Evolutionary conservation across 2,888 invertebrate genomes (phyloP).

Genomic region (Campopleginae sp.): DNA sequence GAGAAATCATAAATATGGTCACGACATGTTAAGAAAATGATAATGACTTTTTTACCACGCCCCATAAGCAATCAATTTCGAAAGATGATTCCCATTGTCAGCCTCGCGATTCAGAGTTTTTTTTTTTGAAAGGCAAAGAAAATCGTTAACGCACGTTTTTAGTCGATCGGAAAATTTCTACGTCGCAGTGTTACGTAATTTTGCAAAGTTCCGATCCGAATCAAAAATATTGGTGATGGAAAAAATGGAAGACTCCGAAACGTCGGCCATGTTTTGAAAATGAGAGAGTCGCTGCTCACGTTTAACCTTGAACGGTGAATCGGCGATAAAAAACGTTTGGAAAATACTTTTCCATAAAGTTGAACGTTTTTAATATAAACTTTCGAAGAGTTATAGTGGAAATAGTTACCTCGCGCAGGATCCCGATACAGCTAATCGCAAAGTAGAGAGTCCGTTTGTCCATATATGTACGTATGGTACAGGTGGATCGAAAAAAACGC

Average conservation of each 20-base stretch:
- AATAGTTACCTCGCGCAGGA: not conserved
- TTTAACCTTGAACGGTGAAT: not conserved
- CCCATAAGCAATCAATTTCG: not conserved
- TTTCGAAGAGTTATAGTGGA: not conserved
- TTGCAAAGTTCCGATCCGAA: not conserved
- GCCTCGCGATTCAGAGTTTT: not conserved
- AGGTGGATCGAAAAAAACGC: slow-evolving; percentile 66
- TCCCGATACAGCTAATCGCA: slow-evolving; percentile 1
- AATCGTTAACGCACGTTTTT: not conserved
- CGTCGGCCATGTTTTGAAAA: not conserved
- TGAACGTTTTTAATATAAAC: not conserved
- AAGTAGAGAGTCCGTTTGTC: slow-evolving; percentile 8
- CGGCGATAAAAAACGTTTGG: not conserved
- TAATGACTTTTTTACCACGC: slow-evolving; percentile 13
- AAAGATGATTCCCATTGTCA: not conserved
- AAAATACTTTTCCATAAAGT: not conserved
- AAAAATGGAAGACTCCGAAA: not conserved
- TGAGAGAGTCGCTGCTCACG: not conserved
- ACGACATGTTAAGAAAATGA: slow-evolving; percentile 1
- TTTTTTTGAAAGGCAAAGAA: not conserved
- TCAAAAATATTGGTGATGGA: not conserved
- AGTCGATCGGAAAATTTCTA: not conserved
- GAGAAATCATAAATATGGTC: slow-evolving; percentile 17
- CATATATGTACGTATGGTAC: not conserved
- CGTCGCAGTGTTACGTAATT: not conserved